Conservation (phyloP, 2,797 vertebrate species). For the Nothura maculosa region DNA sequence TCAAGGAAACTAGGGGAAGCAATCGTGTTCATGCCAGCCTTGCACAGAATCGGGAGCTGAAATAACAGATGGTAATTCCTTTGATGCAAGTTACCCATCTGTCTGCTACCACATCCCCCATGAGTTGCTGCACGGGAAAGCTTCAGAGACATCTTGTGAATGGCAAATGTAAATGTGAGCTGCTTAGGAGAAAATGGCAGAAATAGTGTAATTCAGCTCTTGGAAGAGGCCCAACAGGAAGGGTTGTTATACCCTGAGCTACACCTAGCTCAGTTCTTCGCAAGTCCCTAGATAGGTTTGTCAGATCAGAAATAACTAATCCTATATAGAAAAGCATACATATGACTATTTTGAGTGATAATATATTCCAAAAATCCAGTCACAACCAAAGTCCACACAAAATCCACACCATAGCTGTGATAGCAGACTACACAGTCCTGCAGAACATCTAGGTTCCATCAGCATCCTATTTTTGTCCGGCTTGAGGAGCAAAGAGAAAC, state of each 20-base stretch:
- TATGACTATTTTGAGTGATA: neutral
- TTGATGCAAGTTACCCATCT: constrained; percentile 61
- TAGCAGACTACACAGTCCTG: neutral
- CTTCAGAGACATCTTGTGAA: constrained; percentile 28
- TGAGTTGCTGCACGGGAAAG: neutral
- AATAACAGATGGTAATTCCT: constrained; percentile 56
- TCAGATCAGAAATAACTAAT: neutral
- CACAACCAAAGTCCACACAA: neutral
- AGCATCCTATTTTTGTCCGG: fast-evolving
- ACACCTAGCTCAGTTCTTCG: neutral
- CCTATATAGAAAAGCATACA: neutral
- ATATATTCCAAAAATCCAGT: neutral
- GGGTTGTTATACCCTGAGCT: neutral
- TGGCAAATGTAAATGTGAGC: neutral
- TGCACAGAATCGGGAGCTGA: neutral
- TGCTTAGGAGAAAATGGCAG: neutral
- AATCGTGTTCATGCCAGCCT: neutral
- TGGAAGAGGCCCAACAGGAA: neutral
- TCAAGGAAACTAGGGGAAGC: neutral
- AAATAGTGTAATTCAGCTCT: neutral
- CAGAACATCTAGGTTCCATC: neutral
- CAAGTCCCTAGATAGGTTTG: constrained; percentile 6
- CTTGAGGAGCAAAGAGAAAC: neutral
- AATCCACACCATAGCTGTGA: neutral
- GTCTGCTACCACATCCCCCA: constrained; percentile 41